Evolutionary conservation across 1,140 invertebrate species (phyloP).

Genomic region (Potamilus streckersoni): DNA sequence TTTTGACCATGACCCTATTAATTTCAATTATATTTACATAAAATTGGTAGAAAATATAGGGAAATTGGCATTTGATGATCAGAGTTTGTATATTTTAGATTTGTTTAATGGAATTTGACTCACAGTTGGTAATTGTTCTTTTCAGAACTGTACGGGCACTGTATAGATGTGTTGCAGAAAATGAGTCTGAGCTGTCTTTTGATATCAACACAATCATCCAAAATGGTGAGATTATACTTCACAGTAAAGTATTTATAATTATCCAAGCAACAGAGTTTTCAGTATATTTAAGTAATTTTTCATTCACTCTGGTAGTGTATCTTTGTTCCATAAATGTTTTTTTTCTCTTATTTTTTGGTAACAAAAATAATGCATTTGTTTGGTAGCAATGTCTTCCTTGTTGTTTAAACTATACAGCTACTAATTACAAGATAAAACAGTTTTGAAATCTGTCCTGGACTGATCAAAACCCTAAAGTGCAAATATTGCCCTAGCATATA

Average conservation of each 20-base stretch:
- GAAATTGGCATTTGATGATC: background rate
- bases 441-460: no score
- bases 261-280: background rate
- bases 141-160: constrained; percentile 82
- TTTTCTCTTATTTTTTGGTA: no score
- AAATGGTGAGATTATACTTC: constrained; percentile 80
- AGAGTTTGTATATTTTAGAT: background rate
- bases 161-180: constrained; percentile 95
- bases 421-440: no score
- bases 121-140: constrained; percentile 12
- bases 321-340: no score
- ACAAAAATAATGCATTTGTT: no score
- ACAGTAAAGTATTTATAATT: background rate
- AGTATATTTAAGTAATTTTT: no score
- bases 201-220: constrained; percentile 98
- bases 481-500: no score
- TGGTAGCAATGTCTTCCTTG: no score
- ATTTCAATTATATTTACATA: background rate
- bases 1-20: background rate
- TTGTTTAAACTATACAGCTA: no score
- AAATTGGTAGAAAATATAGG: background rate
- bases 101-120: background rate
- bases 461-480: no score
- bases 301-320: no score
- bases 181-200: constrained; percentile 96